A percentile compares a stretch with the other conserved stretches of the same genome.
Evolutionary conservation across 2,888 invertebrate genomes (phyloP).

Genomic region (Lycia hirtaria): DNA sequence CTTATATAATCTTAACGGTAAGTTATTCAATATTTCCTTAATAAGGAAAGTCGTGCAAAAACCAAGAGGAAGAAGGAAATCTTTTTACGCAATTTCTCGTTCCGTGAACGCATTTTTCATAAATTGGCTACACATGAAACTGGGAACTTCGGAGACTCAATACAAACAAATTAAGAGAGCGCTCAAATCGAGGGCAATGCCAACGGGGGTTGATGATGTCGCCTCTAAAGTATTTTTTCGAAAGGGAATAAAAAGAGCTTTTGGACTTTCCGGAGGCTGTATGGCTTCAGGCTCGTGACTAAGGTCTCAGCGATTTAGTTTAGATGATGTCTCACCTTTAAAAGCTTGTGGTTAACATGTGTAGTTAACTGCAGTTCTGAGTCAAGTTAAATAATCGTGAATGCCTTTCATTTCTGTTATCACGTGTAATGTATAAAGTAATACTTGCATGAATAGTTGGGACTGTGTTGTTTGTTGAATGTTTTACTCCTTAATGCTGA

Average conservation of each 20-base stretch:
- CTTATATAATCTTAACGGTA: neutral
- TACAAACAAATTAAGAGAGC: conserved; percentile 23
- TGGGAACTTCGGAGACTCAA: conserved; percentile 8
- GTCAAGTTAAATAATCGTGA: conserved; percentile 14
- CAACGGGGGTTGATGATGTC: conserved; percentile 15
- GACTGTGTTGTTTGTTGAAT: no score
- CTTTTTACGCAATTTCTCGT: conserved; percentile 7
- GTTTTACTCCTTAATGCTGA: no score
- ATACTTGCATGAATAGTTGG: no score
- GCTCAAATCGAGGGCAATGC: conserved; percentile 9
- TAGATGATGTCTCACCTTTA: conserved; percentile 20
- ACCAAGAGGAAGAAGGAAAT: conserved; percentile 24
- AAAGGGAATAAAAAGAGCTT: conserved; percentile 23
- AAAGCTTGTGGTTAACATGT: conserved; percentile 21
- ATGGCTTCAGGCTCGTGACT: conserved; percentile 14
- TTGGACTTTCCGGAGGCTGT: conserved; percentile 31
- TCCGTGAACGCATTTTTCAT: conserved; percentile 20
- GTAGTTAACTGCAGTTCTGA: conserved; percentile 18
- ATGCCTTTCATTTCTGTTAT: neutral
- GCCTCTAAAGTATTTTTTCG: conserved; percentile 25
- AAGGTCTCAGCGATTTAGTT: conserved; percentile 17
- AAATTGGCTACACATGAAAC: conserved; percentile 20
- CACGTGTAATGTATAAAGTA: neutral
- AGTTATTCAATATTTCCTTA: neutral
- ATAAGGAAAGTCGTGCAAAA: conserved; percentile 14